Percentiles rank a stretch among this genome's conserved stretches.
Conservation (phyloP, 2,797 vertebrate genomes). For the Malacoraja senta region DNA sequence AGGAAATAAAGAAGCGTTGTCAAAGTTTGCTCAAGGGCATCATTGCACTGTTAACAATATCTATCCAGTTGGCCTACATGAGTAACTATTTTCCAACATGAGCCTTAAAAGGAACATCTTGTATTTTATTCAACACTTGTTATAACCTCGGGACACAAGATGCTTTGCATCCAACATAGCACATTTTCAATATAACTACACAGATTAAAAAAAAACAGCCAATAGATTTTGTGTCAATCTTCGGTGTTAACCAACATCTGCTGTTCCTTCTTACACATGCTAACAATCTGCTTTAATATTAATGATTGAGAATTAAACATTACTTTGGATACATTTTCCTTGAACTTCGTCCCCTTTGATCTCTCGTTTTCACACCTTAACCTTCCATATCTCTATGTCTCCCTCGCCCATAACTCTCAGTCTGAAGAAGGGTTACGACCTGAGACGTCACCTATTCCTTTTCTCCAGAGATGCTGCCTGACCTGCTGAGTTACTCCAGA, state of each 20-base stretch:
- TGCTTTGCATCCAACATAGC: not conserved
- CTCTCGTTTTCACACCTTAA: too few species aligned
- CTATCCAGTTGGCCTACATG: not conserved
- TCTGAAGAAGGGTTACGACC: too few species aligned
- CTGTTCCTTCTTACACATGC: not conserved
- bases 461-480: too few species aligned
- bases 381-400: too few species aligned
- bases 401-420: too few species aligned
- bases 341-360: too few species aligned
- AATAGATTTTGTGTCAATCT: not conserved
- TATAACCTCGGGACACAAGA: not conserved
- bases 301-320: not conserved
- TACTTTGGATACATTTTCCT: too few species aligned
- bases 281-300: not conserved
- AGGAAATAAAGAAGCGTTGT: not conserved
- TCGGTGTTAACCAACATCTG: too few species aligned
- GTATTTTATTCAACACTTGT: not conserved
- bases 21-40: not conserved
- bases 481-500: too few species aligned
- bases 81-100: not conserved
- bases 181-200: not conserved
- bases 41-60: not conserved
- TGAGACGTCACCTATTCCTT: too few species aligned
- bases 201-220: not conserved
- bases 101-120: not conserved